Base-by-base conservation (phyloP, 2,797 vertebrate genomes). In the Peromyscus melanophrys region DNA sequence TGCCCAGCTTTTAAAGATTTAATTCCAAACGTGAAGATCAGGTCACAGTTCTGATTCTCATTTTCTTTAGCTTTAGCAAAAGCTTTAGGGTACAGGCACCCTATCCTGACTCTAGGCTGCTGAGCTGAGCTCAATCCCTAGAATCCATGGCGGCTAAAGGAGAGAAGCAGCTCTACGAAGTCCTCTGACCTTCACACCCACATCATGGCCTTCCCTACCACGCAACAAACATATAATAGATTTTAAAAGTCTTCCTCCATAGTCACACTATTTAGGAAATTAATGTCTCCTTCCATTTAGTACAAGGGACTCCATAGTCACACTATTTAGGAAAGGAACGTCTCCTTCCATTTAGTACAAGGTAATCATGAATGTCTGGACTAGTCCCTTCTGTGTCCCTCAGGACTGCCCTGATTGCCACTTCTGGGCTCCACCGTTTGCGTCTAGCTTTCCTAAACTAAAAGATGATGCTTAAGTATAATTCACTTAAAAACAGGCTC, bases 401-500 rank as follows among this genome's bases (percentile, higher is more conserved):
- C 65, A 52, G 29, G 0, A 37, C 4, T 21, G 23, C 23, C 76
- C 67, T n/a, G n/a, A 90, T 49, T 73, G 87, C 71, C 25, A 73
- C 59, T 29, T 29, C 71, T 1, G 4, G 49, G 63, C 95, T 93
- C 4, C 0, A 65, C 13, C 34, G 9, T 59, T 52, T 82, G 4
- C 55, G 31, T 65, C 90, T 78, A 57, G 43, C 25, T 82, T 80
- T 65, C 63, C 86, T 80, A 76, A 69, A n/a, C 89, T 63, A 55
- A 92, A 97, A 92, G 89, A 94, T n/a, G 43, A 89, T 89, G n/a
- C 78, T 80, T 61, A 52, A 57, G 46, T 57, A 85, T 29, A 43
- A 43, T 57, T 17, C 84, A 94, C 34, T 61, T 84, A 87, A 85
- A 92, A 81, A 0, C 2, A 1, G 84, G 82, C 43, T 27, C 85